Evolutionary conservation across 2,113 vertebrate genomes (phyloP).

Genomic region (Hepsetus odoe): DNA sequence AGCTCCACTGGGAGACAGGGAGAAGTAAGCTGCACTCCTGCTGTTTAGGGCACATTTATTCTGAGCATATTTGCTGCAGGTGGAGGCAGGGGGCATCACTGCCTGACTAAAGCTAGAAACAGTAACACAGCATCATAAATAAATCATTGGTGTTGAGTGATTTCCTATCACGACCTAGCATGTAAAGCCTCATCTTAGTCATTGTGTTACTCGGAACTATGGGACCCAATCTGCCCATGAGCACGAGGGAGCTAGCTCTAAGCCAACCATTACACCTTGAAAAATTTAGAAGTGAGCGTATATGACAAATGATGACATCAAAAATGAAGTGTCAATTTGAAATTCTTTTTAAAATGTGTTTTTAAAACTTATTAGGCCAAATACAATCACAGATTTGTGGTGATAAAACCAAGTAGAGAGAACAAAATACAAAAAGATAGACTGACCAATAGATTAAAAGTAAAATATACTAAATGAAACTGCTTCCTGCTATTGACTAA

Average conservation of each 20-base stretch:
- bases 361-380: neutral
- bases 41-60: neutral
- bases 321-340: neutral
- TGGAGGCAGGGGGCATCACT: neutral
- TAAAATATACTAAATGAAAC: neutral
- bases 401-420: neutral
- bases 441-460: no score
- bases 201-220: neutral
- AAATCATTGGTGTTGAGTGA: neutral
- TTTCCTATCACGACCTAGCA: conserved; percentile 1
- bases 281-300: neutral
- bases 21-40: neutral
- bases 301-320: neutral
- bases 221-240: neutral
- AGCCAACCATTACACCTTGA: neutral
- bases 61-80: neutral
- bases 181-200: neutral
- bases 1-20: neutral
- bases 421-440: neutral
- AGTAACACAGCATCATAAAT: neutral
- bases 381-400: neutral
- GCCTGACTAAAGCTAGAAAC: neutral
- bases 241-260: neutral
- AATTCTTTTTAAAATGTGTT: neutral
- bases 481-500: neutral